Base-by-base conservation (phyloP, 2,888 invertebrate species). In the Harpalus rubripes region DNA sequence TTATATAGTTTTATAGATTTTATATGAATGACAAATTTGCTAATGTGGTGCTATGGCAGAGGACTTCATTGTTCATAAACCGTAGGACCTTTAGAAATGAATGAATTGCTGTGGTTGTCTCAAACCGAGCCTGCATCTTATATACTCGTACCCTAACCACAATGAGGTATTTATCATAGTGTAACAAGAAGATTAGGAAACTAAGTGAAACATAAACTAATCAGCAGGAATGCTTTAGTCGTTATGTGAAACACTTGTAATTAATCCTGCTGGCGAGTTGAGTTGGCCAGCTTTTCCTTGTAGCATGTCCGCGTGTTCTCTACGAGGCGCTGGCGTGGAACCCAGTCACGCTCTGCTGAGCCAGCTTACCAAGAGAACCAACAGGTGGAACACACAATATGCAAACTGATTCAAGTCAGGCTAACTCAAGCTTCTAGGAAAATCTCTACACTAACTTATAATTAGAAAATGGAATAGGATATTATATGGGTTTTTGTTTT, bases 361-460 rank as follows among this genome's bases (percentile, higher is more conserved):
- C 44, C 44, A 52, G 32, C 32, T 32, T 32, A 52, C 44, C 44
- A 6, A 12, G 44, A 8, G 44, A 52, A 10, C 44, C 44, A 52
- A 52, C 44, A 52, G 44, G 44, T 52, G 44, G 44, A 52, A 52
- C 44, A 52, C 44, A 52, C 44, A 52, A 52, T 52, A 52, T 52
- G 44, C 44, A 52, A 52, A 52, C 44, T 52, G 44, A 52, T 10
- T 52, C 12, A 8, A 12, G 2, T 3, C 44, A 52, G 12, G 1
- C 12, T 52, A 52, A 32, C 6, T 32, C 32, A 32, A 32, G 44
- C 44, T 52, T 52, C 44, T 12, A 52, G 12, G 10, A 52, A 52
- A 8, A 52, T 52, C 44, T 10, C 44, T 12, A 8, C 44, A 52
- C 1, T 10, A 52, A 2, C 1, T 10, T 8, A 2, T 52, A 8